A percentile compares a stretch with the other conserved stretches of the same genome.
Evolutionary conservation across 2,888 invertebrate species (phyloP).

Genomic region (Bombylius major): DNA sequence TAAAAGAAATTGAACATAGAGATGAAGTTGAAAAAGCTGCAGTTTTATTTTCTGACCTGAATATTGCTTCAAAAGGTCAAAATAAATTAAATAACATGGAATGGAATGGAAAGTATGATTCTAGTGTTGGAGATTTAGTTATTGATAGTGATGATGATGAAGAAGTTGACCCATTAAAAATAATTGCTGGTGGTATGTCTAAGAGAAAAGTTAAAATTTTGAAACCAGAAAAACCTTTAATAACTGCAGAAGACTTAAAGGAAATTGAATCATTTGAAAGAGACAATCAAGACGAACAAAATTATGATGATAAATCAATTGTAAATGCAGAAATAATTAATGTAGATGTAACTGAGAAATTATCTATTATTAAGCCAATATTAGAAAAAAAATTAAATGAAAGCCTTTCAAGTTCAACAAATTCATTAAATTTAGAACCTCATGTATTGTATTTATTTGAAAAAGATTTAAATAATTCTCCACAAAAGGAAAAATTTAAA

Average conservation of each 20-base stretch:
- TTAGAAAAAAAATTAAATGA: slow-evolving; percentile 3
- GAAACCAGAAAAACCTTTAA: slow-evolving; percentile 21
- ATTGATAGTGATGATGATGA: slow-evolving; percentile 33
- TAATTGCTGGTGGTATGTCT: slow-evolving; percentile 30
- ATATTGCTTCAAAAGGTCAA: slow-evolving; percentile 27
- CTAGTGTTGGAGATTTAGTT: slow-evolving; percentile 17
- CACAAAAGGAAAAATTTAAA: slow-evolving; percentile 25
- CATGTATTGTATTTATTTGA: slow-evolving; percentile 29
- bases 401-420: background rate
- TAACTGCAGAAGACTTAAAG: slow-evolving; percentile 27
- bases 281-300: background rate
- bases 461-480: slow-evolving; percentile 16
- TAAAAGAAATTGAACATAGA: slow-evolving; percentile 25
- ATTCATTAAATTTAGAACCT: slow-evolving; percentile 20
- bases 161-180: slow-evolving; percentile 29
- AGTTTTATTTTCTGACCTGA: slow-evolving; percentile 27
- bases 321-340: slow-evolving; percentile 20
- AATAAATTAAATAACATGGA: slow-evolving; percentile 26
- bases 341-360: slow-evolving; percentile 19
- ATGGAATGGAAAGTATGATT: slow-evolving; percentile 24
- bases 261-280: slow-evolving; percentile 26
- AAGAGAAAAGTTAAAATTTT: slow-evolving; percentile 26
- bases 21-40: slow-evolving; percentile 27
- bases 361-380: slow-evolving; percentile 13
- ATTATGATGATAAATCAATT: background rate